Conservation (phyloP, 37 sponge, comb jelly and placozoan genomes). For the Oopsacas minuta region DNA sequence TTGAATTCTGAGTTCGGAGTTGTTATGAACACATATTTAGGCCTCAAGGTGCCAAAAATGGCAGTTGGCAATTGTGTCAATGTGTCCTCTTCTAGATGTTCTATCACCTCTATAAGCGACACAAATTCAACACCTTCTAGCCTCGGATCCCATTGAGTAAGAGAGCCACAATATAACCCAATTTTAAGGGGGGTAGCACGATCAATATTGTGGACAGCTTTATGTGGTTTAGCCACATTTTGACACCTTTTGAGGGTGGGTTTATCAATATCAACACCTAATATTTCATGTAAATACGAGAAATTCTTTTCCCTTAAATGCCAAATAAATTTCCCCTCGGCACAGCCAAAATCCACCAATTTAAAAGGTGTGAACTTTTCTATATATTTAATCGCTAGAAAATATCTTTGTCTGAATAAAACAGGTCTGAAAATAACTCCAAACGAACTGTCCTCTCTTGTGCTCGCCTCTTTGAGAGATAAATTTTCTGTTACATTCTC, state of each 20-base stretch:
- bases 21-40: conserved; percentile 46
- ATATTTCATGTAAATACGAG: conserved; percentile 37
- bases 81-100: conserved; percentile 52
- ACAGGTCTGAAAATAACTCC: conserved; percentile 59
- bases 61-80: conserved; percentile 40
- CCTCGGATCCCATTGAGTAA: conserved; percentile 21
- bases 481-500: neutral
- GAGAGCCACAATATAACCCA: conserved; percentile 24
- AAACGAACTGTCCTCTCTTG: conserved; percentile 22
- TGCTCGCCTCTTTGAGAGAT: neutral
- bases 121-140: conserved; percentile 26
- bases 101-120: conserved; percentile 34
- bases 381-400: conserved; percentile 23
- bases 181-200: conserved; percentile 44
- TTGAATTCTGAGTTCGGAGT: conserved; percentile 91
- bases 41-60: conserved; percentile 51
- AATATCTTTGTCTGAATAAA: conserved; percentile 75
- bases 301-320: conserved; percentile 29
- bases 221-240: conserved; percentile 34
- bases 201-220: conserved; percentile 30
- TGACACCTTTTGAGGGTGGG: conserved; percentile 25
- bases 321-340: conserved; percentile 48
- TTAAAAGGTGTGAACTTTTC: conserved; percentile 26
- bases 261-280: conserved; percentile 68
- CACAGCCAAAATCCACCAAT: conserved; percentile 79